Evolutionary conservation across 2,113 vertebrate genomes (phyloP).

Genomic region (Platanista minor): DNA sequence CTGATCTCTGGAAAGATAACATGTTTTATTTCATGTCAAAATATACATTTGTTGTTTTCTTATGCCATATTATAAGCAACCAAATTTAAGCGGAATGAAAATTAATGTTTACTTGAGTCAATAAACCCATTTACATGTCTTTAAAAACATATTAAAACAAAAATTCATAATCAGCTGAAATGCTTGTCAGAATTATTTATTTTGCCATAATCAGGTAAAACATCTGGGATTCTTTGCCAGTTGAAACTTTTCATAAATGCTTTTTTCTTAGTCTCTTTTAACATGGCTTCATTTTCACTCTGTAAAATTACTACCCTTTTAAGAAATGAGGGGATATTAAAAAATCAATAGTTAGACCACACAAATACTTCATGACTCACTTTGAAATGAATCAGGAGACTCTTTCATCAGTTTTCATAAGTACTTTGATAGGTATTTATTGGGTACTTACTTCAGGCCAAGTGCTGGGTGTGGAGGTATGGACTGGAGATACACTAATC

Average conservation of each 20-base stretch:
- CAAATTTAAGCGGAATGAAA: constrained; percentile 8
- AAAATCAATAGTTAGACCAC: not conserved
- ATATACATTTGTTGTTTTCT: not conserved
- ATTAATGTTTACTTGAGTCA: constrained; percentile 4
- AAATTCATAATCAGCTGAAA: not conserved
- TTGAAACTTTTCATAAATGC: not conserved
- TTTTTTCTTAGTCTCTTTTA: not conserved
- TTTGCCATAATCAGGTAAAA: not conserved
- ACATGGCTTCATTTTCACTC: not conserved
- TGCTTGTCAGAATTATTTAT: not conserved
- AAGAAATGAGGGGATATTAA: not conserved
- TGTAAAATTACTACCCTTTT: not conserved
- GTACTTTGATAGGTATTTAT: not conserved
- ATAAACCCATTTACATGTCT: not conserved
- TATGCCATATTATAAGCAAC: not conserved
- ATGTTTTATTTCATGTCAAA: not conserved
- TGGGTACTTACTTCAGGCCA: not conserved
- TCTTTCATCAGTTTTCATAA: not conserved
- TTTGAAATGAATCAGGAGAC: not conserved
- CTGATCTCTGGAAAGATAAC: not conserved
- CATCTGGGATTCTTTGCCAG: not conserved
- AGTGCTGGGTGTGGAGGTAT: not conserved
- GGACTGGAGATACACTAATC: not conserved
- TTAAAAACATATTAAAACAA: constrained; percentile 34
- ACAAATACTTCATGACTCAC: not conserved